Evolutionary conservation across 2,888 invertebrate genomes (phyloP).

Genomic region (Psylliodes chrysocephalus): DNA sequence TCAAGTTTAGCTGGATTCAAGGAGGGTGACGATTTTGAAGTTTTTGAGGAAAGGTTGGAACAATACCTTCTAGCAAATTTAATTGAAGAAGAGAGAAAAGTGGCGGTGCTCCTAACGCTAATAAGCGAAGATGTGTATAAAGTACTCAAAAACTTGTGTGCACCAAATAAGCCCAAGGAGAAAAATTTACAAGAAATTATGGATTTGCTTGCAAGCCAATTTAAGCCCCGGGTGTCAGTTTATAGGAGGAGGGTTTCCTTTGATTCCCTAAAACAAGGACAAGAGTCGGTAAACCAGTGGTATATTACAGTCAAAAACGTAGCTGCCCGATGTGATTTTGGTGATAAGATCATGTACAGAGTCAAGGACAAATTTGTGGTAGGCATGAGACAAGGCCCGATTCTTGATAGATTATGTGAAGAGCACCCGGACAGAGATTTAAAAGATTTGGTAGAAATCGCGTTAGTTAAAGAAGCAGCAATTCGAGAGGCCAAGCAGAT

Average conservation of each 20-base stretch:
- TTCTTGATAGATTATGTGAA: no score
- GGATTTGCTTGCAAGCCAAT: slow-evolving; percentile 18
- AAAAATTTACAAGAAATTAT: slow-evolving; percentile 7
- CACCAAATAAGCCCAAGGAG: slow-evolving; percentile 28
- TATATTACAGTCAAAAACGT: slow-evolving; percentile 38
- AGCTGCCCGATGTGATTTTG: slow-evolving; percentile 44
- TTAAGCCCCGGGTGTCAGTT: slow-evolving; percentile 27
- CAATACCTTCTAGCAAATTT: slow-evolving; percentile 31
- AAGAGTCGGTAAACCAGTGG: slow-evolving; percentile 36
- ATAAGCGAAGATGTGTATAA: slow-evolving; percentile 34
- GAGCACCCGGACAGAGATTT: not conserved
- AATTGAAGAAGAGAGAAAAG: slow-evolving; percentile 33
- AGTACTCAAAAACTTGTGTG: slow-evolving; percentile 35
- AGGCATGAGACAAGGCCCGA: slow-evolving; percentile 24
- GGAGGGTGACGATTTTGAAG: not conserved
- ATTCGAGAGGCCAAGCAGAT: no score
- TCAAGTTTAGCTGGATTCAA: not conserved
- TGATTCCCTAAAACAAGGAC: no score
- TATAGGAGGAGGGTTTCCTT: slow-evolving; percentile 40
- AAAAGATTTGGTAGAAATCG: slow-evolving; percentile 20
- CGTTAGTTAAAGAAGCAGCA: slow-evolving; percentile 19
- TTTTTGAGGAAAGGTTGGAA: slow-evolving; percentile 1
- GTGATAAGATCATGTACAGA: slow-evolving; percentile 12
- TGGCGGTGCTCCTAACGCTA: slow-evolving; percentile 29
- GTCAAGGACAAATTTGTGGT: slow-evolving; percentile 29